A percentile compares a stretch with the other conserved stretches of the same genome.
These are phyloP conservation scores for Drosophila fulvimacula DNA, from an alignment of 2,888 invertebrate genomes.

Conservation along the genomic window DNA sequence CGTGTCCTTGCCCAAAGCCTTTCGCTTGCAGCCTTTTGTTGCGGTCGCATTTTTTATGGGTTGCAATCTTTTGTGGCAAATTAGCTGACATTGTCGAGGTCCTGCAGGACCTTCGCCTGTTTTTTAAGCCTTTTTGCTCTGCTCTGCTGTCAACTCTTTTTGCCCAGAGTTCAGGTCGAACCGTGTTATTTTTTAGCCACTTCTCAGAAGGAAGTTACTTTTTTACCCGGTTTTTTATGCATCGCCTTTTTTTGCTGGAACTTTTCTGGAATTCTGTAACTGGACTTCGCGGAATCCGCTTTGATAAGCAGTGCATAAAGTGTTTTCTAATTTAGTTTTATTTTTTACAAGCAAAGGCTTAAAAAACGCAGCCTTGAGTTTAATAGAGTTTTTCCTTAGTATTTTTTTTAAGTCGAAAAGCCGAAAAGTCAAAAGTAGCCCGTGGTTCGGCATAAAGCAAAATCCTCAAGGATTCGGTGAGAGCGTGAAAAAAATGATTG, in stretches of 20 bases:
- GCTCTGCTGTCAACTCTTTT: slow-evolving; percentile 75
- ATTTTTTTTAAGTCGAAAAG: slow-evolving; percentile 66
- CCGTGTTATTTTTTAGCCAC: slow-evolving; percentile 36
- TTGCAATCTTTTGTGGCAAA: slow-evolving; percentile 64
- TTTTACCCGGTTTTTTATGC: slow-evolving; percentile 50
- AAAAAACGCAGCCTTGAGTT: slow-evolving; percentile 67
- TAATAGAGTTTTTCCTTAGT: neutral
- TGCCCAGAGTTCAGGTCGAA: slow-evolving; percentile 41
- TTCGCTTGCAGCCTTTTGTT: slow-evolving; percentile 61
- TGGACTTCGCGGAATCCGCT: slow-evolving; percentile 48
- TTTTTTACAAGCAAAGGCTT: slow-evolving; percentile 59
- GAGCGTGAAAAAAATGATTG: slow-evolving; percentile 39
- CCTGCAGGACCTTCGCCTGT: slow-evolving; percentile 18
- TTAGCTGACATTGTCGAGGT: slow-evolving; percentile 34
- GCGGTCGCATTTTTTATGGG: slow-evolving; percentile 75
- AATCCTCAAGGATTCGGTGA: slow-evolving; percentile 8
- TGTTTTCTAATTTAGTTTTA: slow-evolving; percentile 27
- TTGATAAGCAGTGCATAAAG: slow-evolving; percentile 25
- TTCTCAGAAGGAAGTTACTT: slow-evolving; percentile 50
- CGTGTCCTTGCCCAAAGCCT: slow-evolving; percentile 58
- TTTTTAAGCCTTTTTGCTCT: slow-evolving; percentile 77
- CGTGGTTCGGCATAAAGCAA: slow-evolving; percentile 34
- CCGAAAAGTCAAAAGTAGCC: slow-evolving; percentile 68
- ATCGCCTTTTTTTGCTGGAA: slow-evolving; percentile 49
- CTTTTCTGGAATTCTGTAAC: slow-evolving; percentile 53